Percentiles rank a stretch among this genome's conserved stretches.
Evolutionary conservation across 2,797 vertebrate species (phyloP).

Genomic region (Rallus crepitans): DNA sequence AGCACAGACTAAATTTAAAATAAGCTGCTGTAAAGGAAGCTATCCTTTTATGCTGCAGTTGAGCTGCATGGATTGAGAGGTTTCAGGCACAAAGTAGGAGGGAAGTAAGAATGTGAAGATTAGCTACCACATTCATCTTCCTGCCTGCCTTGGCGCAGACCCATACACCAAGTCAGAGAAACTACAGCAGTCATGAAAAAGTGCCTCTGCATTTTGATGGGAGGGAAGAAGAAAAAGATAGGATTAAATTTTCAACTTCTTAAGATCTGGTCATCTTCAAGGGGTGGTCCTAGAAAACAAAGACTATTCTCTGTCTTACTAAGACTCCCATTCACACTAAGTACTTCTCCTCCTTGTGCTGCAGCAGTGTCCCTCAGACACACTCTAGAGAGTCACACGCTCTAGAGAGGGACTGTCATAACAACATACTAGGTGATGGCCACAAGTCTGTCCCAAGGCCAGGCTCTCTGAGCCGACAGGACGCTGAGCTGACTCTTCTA

Average conservation of each 20-base stretch:
- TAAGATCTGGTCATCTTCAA: not conserved
- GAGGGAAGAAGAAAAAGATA: not conserved
- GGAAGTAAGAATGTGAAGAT: not conserved
- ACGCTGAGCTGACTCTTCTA: not conserved
- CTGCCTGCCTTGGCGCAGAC: not conserved
- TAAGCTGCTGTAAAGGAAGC: not conserved
- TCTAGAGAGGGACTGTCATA: not conserved
- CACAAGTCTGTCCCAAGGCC: not conserved
- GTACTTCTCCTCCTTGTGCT: not conserved
- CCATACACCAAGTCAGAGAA: not conserved
- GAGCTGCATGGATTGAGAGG: not conserved
- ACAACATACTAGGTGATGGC: not conserved
- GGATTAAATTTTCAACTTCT: not conserved
- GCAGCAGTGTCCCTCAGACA: not conserved
- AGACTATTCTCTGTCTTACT: not conserved
- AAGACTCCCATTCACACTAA: not conserved
- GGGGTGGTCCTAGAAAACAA: not conserved
- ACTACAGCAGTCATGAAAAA: not conserved
- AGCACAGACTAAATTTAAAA: not conserved
- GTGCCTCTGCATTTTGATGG: not conserved
- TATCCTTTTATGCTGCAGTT: not conserved
- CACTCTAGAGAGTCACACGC: not conserved
- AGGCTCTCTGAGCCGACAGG: accelerated
- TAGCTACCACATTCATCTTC: not conserved
- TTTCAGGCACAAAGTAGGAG: not conserved